These are phyloP conservation scores for Pempheris klunzingeri DNA, from an alignment of 2,797 vertebrate genomes.

Conservation along the genomic window DNA sequence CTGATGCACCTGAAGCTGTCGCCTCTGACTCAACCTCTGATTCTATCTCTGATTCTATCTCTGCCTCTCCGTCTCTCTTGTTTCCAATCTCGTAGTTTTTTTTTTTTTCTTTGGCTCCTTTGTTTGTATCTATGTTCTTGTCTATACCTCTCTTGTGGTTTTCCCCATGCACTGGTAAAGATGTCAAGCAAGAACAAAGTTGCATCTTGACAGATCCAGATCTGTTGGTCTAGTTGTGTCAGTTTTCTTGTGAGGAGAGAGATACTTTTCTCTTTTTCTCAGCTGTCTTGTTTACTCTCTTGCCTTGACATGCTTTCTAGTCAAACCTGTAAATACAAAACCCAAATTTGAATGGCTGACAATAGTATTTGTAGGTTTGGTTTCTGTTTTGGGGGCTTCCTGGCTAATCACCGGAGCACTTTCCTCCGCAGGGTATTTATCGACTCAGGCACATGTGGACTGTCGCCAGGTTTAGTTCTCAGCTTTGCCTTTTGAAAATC, in stretches of 20 bases:
- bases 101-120: no score
- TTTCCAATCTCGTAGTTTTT: background rate
- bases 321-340: background rate
- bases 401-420: background rate
- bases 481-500: constrained; percentile 22
- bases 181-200: background rate
- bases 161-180: background rate
- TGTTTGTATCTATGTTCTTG: background rate
- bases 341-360: background rate
- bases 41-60: no score
- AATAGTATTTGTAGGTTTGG: background rate
- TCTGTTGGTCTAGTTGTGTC: constrained; percentile 13
- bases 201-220: background rate
- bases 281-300: background rate
- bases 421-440: constrained; percentile 30
- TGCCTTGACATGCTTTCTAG: background rate
- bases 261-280: background rate
- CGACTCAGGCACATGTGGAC: background rate
- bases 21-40: constrained; percentile 16
- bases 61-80: constrained; percentile 5
- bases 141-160: background rate
- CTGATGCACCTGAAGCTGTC: background rate
- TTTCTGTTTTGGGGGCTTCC: background rate
- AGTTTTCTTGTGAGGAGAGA: background rate
- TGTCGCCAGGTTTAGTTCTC: constrained; percentile 19